Percentiles rank a stretch among this genome's conserved stretches.
Conservation (phyloP, 2,797 vertebrate genomes). For the Pristis pectinata region DNA sequence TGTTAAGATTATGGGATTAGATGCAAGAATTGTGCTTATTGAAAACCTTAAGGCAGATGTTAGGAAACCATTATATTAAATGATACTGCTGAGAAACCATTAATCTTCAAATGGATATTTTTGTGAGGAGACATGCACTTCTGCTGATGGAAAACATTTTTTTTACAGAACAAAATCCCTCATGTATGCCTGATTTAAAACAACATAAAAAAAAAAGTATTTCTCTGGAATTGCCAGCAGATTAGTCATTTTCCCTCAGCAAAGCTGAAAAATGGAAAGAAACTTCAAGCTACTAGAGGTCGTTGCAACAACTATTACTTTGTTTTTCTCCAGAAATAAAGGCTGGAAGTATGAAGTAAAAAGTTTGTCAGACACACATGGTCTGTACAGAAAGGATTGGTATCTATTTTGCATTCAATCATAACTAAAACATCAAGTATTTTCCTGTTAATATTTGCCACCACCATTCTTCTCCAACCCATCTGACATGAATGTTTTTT, state of each 20-base stretch:
- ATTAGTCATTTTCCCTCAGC: not conserved
- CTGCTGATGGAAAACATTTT: not conserved
- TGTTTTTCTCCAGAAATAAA: not conserved
- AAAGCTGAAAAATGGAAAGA: too few species aligned
- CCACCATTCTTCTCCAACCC: not conserved
- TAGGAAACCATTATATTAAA: not conserved
- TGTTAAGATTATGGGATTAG: slow-evolving; percentile 29
- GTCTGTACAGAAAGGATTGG: not conserved
- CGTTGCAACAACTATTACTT: not conserved
- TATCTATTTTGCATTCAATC: not conserved
- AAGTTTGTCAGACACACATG: not conserved
- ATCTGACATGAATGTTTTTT: not conserved
- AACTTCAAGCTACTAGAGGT: not conserved
- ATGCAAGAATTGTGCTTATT: not conserved
- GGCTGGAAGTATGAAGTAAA: too few species aligned
- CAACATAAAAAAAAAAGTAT: not conserved
- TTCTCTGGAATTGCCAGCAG: not conserved
- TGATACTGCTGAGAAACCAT: not conserved
- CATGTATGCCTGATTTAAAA: not conserved
- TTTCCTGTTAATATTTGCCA: not conserved
- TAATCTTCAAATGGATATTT: slow-evolving; percentile 27
- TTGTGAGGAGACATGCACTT: not conserved
- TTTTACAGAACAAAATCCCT: not conserved
- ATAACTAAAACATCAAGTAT: not conserved
- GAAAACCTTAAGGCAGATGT: slow-evolving; percentile 21